Evolutionary conservation across 1,140 invertebrate species (phyloP).

Genomic region (Manduca sexta): DNA sequence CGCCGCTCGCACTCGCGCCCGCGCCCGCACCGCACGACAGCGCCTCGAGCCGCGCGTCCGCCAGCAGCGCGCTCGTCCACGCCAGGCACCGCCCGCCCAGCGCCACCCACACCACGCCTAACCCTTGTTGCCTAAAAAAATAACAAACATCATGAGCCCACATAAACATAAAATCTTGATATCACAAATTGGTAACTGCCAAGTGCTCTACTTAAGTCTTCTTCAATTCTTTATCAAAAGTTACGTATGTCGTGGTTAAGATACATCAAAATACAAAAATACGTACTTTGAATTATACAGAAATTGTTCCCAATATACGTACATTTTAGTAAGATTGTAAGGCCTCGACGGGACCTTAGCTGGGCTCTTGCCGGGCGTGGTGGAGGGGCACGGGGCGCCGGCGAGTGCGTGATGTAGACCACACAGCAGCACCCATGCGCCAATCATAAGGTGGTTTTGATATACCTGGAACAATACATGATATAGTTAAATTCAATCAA

Average conservation of each 20-base stretch:
- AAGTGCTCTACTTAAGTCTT: too few species aligned
- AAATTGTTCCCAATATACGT: constrained; percentile 27
- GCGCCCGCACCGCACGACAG: constrained; percentile 36
- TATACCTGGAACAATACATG: constrained; percentile 76
- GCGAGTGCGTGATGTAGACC: constrained; percentile 81
- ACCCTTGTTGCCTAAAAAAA: constrained; percentile 76
- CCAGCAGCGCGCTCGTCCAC: constrained; percentile 71
- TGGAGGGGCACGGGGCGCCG: constrained; percentile 66
- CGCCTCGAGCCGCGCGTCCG: constrained; percentile 75
- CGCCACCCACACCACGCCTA: constrained; percentile 68
- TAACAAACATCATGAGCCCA: constrained; percentile 39
- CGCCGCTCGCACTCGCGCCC: constrained; percentile 15
- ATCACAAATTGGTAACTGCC: too few species aligned
- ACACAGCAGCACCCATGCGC: constrained; percentile 88
- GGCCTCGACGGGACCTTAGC: constrained; percentile 56
- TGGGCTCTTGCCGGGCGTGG: constrained; percentile 54
- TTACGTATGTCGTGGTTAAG: too few species aligned
- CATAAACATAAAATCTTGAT: too few species aligned
- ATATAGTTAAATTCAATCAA: too few species aligned
- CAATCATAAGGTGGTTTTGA: constrained; percentile 91
- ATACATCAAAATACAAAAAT: neutral
- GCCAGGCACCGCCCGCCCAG: constrained; percentile 59
- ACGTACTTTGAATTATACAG: neutral
- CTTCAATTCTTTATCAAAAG: too few species aligned
- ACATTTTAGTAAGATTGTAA: constrained; percentile 82